Percentiles rank a stretch among this genome's conserved stretches.
Evolutionary conservation across 1,140 invertebrate species (phyloP).

Genomic region (Macrobrachium rosenbergii): DNA sequence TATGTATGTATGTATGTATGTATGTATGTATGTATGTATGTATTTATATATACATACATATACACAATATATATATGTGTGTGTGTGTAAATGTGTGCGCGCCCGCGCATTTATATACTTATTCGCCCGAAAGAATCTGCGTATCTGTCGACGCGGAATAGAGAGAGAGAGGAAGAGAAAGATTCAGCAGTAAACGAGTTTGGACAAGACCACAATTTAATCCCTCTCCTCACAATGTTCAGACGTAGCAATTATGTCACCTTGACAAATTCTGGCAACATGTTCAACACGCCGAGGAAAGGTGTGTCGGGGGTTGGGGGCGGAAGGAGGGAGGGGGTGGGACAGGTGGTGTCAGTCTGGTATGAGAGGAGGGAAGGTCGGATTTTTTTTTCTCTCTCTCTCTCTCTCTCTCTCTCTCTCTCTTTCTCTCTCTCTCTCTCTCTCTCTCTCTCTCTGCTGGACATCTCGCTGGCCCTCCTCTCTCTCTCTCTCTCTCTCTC

Average conservation of each 20-base stretch:
- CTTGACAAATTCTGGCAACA: slow-evolving; percentile 43
- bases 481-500: slow-evolving; percentile 19
- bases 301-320: neutral
- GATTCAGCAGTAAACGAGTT: slow-evolving; percentile 12
- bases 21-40: neutral
- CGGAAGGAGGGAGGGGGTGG: neutral
- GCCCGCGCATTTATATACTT: too few species aligned
- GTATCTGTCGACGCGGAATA: neutral
- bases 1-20: neutral
- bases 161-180: neutral
- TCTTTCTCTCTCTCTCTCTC: slow-evolving; percentile 31
- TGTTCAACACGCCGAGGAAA: slow-evolving; percentile 12
- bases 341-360: neutral
- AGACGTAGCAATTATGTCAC: slow-evolving; percentile 34
- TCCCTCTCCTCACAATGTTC: neutral
- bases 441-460: slow-evolving; percentile 15
- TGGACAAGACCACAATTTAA: slow-evolving; percentile 31
- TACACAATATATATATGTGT: neutral
- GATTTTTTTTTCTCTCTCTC: neutral
- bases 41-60: neutral
- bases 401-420: neutral
- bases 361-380: too few species aligned
- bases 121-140: neutral
- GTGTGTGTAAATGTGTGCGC: neutral
- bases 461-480: neutral